Evolutionary conservation across 1,140 invertebrate species (phyloP), one percentile per base, ranked within the genome.

Genomic region (Leptopilina clavipes): DNA sequence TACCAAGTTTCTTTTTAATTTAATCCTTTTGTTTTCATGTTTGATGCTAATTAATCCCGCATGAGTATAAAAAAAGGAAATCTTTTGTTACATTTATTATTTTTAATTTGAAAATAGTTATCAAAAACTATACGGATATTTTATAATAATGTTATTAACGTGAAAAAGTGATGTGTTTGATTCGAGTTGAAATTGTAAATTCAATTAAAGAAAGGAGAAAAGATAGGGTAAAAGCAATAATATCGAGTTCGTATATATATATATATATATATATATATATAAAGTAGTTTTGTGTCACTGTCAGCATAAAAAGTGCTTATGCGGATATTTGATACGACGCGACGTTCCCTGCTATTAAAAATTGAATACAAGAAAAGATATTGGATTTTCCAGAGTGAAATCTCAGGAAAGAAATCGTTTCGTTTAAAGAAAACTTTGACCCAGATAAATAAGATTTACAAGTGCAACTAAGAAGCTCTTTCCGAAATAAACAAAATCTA

Each of bases 301-400:
- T 65, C 59, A 65, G 59, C 59, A 22, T 25, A 65, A 65, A 65
- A 65, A 22, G 25, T 65, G 59, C 59, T 65, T 65, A 37, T 65
- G 59, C 59, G 59, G 25, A 31, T 31, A 25, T 14, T 59, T 59
- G 56, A 59, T 59, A 59, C 56, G 56, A 31, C 59, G 25, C 59
- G 59, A 31, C 25, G 59, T 22, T 65, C 25, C 22, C 59, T 65
- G 12, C 59, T 65, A 65, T 65, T 65, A 65, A 31, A 65, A 65
- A 65, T 65, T 65, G 59, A 65, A 65, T 65, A 65, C 25, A 22
- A 65, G 25, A 65, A 31, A 65, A 65, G 59, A 22, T 31, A 65
- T 65, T 65, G 59, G 10, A 65, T 65, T 65, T 65, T 65, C 19
- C 25, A 12, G 12, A 65, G 59, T 65, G 59, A 65, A 65, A 65